These are phyloP conservation scores for Pollenia angustigena DNA, from an alignment of 2,888 invertebrate genomes.

Conservation along the genomic window DNA sequence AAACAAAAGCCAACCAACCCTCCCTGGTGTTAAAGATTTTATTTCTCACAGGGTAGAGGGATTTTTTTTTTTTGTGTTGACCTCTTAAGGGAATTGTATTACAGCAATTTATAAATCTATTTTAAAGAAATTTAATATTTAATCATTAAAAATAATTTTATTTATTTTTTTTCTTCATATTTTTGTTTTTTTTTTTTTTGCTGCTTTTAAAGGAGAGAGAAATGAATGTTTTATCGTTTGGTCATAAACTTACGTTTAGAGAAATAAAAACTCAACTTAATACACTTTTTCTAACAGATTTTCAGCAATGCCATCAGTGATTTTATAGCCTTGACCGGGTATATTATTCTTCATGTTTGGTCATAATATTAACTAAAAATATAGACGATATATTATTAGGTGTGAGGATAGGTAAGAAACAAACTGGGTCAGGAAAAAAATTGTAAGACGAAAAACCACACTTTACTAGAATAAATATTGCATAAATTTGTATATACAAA, in stretches of 20 bases:
- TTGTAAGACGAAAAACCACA: no score
- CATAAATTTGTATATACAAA: no score
- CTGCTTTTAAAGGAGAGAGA: conserved; percentile 1
- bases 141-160: conserved; percentile 55
- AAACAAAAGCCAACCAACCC: background rate
- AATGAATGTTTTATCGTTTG: conserved; percentile 59
- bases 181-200: conserved; percentile 28
- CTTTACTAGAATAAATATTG: no score
- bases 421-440: background rate
- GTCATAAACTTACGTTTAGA: conserved; percentile 56
- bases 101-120: conserved; percentile 60
- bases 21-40: background rate
- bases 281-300: conserved; percentile 52
- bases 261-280: conserved; percentile 58
- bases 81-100: conserved; percentile 49
- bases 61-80: background rate
- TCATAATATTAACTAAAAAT: conserved; percentile 17
- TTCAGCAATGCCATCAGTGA: conserved; percentile 55
- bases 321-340: conserved; percentile 44
- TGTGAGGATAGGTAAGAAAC: background rate
- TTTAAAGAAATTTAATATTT: conserved; percentile 61
- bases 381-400: conserved; percentile 19
- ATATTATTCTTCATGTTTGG: conserved; percentile 14
- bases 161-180: conserved; percentile 6
- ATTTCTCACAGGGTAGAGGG: background rate